Percentiles rank a stretch among this genome's conserved stretches.
Evolutionary conservation across 2,888 invertebrate species (phyloP).

Genomic region (Hoplodrina blanda): DNA sequence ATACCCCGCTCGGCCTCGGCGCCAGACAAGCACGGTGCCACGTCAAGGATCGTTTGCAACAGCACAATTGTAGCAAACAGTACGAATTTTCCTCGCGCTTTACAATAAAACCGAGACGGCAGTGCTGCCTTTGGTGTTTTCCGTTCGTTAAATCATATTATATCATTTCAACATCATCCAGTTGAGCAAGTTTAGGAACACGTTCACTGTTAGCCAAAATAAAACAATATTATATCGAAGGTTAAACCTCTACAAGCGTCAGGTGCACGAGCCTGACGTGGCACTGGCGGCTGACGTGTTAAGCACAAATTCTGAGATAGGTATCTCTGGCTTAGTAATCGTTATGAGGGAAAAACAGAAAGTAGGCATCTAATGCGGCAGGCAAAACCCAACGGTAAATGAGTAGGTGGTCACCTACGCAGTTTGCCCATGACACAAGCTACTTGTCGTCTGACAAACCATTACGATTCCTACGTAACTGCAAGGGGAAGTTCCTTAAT

Average conservation of each 20-base stretch:
- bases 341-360: constrained; percentile 14
- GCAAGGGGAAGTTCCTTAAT: neutral
- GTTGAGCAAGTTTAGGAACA: too few relatives aligned
- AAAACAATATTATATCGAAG: too few relatives aligned
- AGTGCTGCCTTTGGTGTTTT: neutral
- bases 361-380: constrained; percentile 4
- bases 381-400: constrained; percentile 36
- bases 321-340: constrained; percentile 9
- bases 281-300: neutral
- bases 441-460: neutral
- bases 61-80: neutral
- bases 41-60: neutral
- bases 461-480: neutral
- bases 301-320: neutral
- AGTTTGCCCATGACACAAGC: neutral
- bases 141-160: neutral
- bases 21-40: neutral
- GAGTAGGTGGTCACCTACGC: constrained; percentile 1
- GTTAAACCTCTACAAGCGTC: neutral
- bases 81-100: neutral
- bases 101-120: neutral
- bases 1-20: neutral
- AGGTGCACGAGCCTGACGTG: neutral
- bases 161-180: constrained; percentile 6
- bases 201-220: too few relatives aligned